Conservation (phyloP, 2,888 invertebrate species). For the Piscicola geometra region DNA sequence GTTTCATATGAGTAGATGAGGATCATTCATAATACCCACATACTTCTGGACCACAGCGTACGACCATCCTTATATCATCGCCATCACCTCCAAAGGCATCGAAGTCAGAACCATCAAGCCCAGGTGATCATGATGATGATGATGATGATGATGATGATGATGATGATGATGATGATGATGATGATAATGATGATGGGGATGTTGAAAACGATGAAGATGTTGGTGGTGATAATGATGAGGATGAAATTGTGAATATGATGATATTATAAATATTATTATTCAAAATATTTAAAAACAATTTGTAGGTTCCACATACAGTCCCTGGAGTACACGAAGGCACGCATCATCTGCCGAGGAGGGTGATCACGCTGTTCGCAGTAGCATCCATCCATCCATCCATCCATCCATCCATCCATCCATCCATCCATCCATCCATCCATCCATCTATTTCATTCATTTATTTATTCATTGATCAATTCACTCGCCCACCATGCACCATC, state of each 20-base stretch:
- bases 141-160: constrained; percentile 31
- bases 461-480: too few species aligned
- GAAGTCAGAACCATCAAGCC: constrained; percentile 83
- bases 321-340: constrained; percentile 62
- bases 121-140: constrained; percentile 51
- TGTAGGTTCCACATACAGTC: constrained; percentile 65
- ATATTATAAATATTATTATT: neutral
- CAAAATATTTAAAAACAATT: neutral
- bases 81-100: constrained; percentile 74
- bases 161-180: constrained; percentile 30
- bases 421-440: too few species aligned
- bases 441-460: too few species aligned
- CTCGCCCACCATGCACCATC: too few species aligned
- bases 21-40: neutral
- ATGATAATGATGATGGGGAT: constrained; percentile 13
- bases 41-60: constrained; percentile 64
- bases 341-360: constrained; percentile 51
- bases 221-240: too few species aligned
- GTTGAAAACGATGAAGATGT: too few species aligned
- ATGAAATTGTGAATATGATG: too few species aligned
- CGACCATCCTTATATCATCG: constrained; percentile 87
- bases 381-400: neutral
- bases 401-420: too few species aligned
- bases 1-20: too few species aligned
- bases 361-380: constrained; percentile 43